A percentile compares a stretch with the other conserved stretches of the same genome.
Evolutionary conservation across 2,888 invertebrate genomes (phyloP).

Genomic region (Eupithecia subumbrata): DNA sequence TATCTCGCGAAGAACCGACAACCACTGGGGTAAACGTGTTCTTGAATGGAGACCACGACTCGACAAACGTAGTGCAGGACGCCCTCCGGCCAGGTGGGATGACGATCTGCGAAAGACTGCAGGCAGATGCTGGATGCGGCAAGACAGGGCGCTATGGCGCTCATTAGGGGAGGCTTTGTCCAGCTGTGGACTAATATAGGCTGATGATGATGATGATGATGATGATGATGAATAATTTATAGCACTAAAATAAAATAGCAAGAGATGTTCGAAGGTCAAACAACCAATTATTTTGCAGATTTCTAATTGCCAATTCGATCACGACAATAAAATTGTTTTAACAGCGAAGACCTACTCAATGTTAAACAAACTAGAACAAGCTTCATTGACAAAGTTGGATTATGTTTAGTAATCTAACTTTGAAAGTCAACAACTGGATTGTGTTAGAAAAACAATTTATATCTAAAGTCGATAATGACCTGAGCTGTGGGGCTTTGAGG

Average conservation of each 20-base stretch:
- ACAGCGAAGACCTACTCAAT: background rate
- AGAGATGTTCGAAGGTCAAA: background rate
- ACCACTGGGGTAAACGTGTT: no score
- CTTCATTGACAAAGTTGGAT: constrained; percentile 22
- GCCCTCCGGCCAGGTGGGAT: no score
- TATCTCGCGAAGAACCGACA: no score
- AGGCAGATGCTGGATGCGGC: no score
- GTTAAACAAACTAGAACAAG: constrained; percentile 11
- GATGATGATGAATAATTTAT: no score
- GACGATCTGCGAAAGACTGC: no score
- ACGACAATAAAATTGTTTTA: background rate
- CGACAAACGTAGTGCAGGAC: no score
- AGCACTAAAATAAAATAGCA: background rate
- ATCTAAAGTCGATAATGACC: background rate
- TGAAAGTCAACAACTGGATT: constrained; percentile 12
- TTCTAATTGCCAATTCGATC: background rate
- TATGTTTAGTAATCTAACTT: constrained; percentile 23
- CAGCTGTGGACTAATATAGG: no score
- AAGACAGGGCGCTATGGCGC: no score
- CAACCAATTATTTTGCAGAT: background rate
- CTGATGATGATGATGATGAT: no score
- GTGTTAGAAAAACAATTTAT: constrained; percentile 16
- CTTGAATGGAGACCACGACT: no score
- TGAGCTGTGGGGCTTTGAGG: background rate
- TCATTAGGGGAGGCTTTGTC: no score